Base-by-base conservation (phyloP, 2,113 vertebrate genomes). In the Neopipo cinnamomea region DNA sequence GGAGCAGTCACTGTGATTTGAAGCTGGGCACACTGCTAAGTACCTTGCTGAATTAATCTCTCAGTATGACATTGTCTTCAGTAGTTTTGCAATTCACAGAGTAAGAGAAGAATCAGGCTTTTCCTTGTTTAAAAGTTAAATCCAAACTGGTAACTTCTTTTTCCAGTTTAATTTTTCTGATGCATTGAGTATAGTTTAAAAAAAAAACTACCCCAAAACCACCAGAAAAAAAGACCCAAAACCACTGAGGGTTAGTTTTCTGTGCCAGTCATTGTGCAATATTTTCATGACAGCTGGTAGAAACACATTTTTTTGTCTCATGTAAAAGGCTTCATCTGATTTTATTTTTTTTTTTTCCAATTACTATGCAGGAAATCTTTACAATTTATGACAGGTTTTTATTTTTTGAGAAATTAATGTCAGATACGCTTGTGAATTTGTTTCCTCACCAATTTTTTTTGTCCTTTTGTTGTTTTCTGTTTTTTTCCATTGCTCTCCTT, bases 201-300 rank as follows among this genome's bases (percentile, higher is more conserved):
- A 42, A 58, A 44, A 39, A 30, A 21, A 3, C 30, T 41, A 55
- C 39, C 35, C 19, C 63, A 37, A 87, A 89, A 47, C 61, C 71
- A 89, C 72, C 30, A 94, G 72, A 83, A 85, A 83, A 85, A 82
- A 83, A 75, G 22, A 1, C 13, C 12, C 37, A 4, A 92, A 74
- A 50, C 41, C 10, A 0, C 76, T 47, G 55, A 87, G 68, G 80
- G 41, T 88, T 95, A 78, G 42, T 75, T 91, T 95, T 79, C 74
- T 79, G 37, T 85, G 94, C 95, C 93, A 95, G 77, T 89, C 93
- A 85, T 95, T 95, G 94, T 92, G 91, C 94, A 96, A 93, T 73
- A 87, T 94, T 87, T 95, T 95, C 73, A 81, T 91, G 86, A 94
- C 89, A 95, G 91, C 91, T 94, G 91, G 86, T 87, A 85, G 88